phyloP scores from a whole-genome alignment of 2,888 invertebrate genomes.

The Thera britannica region DNA sequence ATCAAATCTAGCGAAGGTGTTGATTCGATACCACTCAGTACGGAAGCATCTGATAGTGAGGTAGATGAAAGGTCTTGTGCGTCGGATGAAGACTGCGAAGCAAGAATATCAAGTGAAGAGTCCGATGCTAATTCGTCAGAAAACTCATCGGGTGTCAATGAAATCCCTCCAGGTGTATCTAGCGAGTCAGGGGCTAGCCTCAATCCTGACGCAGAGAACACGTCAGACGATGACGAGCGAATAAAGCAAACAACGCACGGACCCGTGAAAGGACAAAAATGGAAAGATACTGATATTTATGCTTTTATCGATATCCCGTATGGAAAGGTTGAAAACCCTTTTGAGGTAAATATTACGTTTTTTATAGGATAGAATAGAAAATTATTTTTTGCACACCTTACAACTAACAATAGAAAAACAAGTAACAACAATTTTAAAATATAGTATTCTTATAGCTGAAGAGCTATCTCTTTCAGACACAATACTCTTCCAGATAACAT shows the following conservation, averaged over 20 bases:
- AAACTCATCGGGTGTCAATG: background rate
- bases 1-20: background rate
- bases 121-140: background rate
- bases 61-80: background rate
- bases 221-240: slow-evolving; percentile 10
- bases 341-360: slow-evolving; percentile 16
- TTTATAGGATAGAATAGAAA: too few relatives aligned
- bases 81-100: background rate
- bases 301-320: slow-evolving; percentile 69
- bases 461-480: too few relatives aligned
- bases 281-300: slow-evolving; percentile 50
- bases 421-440: too few relatives aligned
- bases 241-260: slow-evolving; percentile 57
- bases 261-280: slow-evolving; percentile 51
- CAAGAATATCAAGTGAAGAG: background rate
- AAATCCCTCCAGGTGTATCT: background rate
- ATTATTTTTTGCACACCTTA: too few relatives aligned
- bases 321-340: slow-evolving; percentile 48
- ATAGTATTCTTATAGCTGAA: too few relatives aligned
- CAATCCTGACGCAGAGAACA: background rate
- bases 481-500: too few relatives aligned
- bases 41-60: background rate
- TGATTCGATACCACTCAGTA: background rate
- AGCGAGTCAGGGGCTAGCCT: background rate
- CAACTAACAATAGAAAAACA: too few relatives aligned